Conservation (phyloP, 64 coral and sea anemone genomes). For the Dendrophyllia cribrosa region DNA sequence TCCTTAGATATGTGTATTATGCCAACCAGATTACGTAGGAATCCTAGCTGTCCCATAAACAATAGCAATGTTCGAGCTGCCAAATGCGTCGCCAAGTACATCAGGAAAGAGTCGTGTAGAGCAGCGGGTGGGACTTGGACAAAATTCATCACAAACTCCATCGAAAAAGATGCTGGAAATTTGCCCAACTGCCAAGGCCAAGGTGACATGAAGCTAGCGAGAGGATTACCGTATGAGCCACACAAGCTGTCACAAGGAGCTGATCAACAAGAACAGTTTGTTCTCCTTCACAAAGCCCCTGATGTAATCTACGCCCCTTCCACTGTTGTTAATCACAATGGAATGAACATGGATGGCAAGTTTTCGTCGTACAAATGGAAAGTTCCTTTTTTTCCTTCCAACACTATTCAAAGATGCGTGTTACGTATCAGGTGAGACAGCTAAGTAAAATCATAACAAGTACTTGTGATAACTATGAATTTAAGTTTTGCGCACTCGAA, state of each 20-base stretch:
- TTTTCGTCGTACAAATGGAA: slow-evolving; percentile 25
- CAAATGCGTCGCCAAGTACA: background rate
- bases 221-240: background rate
- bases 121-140: background rate
- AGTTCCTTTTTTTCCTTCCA: background rate
- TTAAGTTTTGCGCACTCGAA: too few species aligned
- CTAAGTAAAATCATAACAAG: background rate
- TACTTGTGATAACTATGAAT: background rate
- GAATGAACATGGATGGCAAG: slow-evolving; percentile 1
- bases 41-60: background rate
- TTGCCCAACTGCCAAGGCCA: background rate
- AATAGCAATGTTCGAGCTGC: background rate
- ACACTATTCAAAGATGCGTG: slow-evolving; percentile 9
- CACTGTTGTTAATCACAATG: slow-evolving; percentile 20
- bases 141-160: slow-evolving; percentile 7
- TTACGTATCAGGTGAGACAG: slow-evolving; percentile 15
- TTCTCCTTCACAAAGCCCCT: background rate
- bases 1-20: slow-evolving; percentile 12
- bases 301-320: slow-evolving; percentile 10
- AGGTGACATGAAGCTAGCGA: background rate
- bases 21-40: background rate
- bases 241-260: slow-evolving; percentile 3
- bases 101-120: background rate
- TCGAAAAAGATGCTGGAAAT: background rate
- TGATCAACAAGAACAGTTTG: background rate